A percentile compares a stretch with the other conserved stretches of the same genome.
Conservation (phyloP, 2,888 invertebrate species). For the Habroteleia sp. region DNA sequence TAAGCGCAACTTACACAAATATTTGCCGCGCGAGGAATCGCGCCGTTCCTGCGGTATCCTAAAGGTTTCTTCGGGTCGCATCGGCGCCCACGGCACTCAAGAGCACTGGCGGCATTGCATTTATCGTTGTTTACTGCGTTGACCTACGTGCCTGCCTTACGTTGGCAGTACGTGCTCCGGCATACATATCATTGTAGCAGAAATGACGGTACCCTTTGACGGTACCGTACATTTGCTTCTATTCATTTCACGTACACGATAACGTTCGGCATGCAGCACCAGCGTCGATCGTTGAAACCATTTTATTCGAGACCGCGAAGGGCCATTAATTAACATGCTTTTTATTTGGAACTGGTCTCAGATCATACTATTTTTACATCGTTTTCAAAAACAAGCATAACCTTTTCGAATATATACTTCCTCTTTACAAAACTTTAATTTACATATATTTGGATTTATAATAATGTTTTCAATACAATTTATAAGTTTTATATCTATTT, state of each 20-base stretch:
- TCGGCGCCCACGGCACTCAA: conserved; percentile 61
- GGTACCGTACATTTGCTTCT: conserved; percentile 62
- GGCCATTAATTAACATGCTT: conserved; percentile 57
- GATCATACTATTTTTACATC: conserved; percentile 5
- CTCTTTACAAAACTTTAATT: too few species aligned
- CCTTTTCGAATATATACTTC: too few species aligned
- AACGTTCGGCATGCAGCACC: conserved; percentile 62
- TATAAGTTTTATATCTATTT: too few species aligned
- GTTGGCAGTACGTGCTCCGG: conserved; percentile 63
- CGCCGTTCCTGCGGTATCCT: conserved; percentile 58
- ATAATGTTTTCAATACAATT: too few species aligned
- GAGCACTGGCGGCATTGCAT: conserved; percentile 59
- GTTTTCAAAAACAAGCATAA: conserved; percentile 18
- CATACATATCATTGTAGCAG: conserved; percentile 62
- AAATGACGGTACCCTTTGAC: conserved; percentile 65
- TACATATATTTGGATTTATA: too few species aligned
- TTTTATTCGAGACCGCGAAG: conserved; percentile 52
- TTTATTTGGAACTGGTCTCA: conserved; percentile 49
- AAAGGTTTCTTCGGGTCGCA: conserved; percentile 57
- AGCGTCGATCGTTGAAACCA: conserved; percentile 44
- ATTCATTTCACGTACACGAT: conserved; percentile 62
- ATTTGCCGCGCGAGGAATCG: conserved; percentile 64
- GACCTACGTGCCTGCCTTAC: conserved; percentile 63
- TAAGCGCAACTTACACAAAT: conserved; percentile 67
- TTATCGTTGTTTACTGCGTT: conserved; percentile 65